A percentile compares a stretch with the other conserved stretches of the same genome.
These are phyloP conservation scores for Folsomia manolachei DNA, from an alignment of 2,888 invertebrate genomes.

Conservation along the genomic window DNA sequence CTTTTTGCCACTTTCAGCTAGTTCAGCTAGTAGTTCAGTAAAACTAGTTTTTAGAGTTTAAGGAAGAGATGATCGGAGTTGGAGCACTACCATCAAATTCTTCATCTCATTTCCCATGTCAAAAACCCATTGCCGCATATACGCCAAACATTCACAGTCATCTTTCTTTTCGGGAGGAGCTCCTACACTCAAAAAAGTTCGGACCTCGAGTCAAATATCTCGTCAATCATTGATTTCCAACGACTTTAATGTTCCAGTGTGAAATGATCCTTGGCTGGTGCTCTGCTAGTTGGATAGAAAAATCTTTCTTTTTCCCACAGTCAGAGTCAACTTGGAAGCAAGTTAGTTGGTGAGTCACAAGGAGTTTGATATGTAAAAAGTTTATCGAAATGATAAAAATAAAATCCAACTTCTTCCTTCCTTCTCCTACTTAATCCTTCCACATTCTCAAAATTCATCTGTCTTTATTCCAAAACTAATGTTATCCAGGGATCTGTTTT, in stretches of 20 bases:
- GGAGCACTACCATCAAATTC: slow-evolving; percentile 23
- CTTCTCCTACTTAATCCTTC: neutral
- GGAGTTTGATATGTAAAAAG: too few species aligned
- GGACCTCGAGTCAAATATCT: slow-evolving; percentile 16
- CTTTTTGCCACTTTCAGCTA: neutral
- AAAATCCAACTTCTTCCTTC: neutral
- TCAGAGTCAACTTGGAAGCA: neutral
- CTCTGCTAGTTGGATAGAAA: too few species aligned
- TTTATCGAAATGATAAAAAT: neutral
- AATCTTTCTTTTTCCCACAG: neutral
- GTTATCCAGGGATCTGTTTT: too few species aligned
- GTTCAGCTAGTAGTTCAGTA: too few species aligned
- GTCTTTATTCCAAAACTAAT: neutral
- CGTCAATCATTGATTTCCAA: slow-evolving; percentile 26
- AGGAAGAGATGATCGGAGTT: too few species aligned
- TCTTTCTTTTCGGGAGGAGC: neutral
- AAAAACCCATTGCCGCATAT: slow-evolving; percentile 7
- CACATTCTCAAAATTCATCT: neutral
- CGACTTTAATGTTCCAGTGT: slow-evolving; percentile 15
- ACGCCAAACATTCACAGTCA: neutral
- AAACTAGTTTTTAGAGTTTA: too few species aligned
- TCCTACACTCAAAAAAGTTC: neutral
- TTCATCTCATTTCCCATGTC: slow-evolving; percentile 29
- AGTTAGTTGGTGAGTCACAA: neutral
- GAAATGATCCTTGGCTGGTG: slow-evolving; percentile 13